These are phyloP conservation scores for Netelia melanura DNA, from an alignment of 2,888 invertebrate genomes.

Conservation along the genomic window DNA sequence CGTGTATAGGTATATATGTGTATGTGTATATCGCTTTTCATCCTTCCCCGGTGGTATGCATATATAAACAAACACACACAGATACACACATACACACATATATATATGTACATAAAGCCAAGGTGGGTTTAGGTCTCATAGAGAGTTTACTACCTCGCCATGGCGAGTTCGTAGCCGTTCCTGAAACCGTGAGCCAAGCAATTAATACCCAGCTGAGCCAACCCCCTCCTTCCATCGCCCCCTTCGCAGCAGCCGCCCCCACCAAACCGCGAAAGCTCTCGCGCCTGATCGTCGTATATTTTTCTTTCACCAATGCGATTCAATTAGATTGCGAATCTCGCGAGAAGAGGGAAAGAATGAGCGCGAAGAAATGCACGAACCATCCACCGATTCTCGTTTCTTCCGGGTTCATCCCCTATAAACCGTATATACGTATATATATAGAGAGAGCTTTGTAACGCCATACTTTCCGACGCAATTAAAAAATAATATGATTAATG, in stretches of 20 bases:
- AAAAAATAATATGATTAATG: conserved; percentile 64
- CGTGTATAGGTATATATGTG: background rate
- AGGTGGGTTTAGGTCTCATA: conserved; percentile 60
- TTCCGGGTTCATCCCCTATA: background rate
- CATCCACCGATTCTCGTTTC: conserved; percentile 16
- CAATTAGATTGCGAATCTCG: conserved; percentile 62
- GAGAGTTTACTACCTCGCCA: conserved; percentile 65
- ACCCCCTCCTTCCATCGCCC: conserved; percentile 3
- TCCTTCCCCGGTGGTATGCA: conserved; percentile 15
- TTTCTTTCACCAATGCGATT: conserved; percentile 58
- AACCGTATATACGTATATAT: background rate
- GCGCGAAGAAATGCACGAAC: conserved; percentile 44
- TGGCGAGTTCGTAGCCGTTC: conserved; percentile 53
- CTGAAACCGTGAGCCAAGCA: conserved; percentile 66
- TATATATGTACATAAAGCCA: conserved; percentile 40
- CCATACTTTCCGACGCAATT: conserved; percentile 68
- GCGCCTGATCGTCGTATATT: conserved; percentile 60
- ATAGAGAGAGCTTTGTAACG: conserved; percentile 31
- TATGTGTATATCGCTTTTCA: background rate
- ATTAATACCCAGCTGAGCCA: conserved; percentile 69
- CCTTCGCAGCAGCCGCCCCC: background rate
- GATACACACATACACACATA: background rate
- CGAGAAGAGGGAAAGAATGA: conserved; percentile 17
- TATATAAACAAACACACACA: conserved; percentile 29
- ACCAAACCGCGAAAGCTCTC: conserved; percentile 48